Percentiles rank a stretch among this genome's conserved stretches.
These are phyloP conservation scores for Eospalax fontanierii DNA, from an alignment of 2,797 vertebrate genomes.

Conservation along the genomic window DNA sequence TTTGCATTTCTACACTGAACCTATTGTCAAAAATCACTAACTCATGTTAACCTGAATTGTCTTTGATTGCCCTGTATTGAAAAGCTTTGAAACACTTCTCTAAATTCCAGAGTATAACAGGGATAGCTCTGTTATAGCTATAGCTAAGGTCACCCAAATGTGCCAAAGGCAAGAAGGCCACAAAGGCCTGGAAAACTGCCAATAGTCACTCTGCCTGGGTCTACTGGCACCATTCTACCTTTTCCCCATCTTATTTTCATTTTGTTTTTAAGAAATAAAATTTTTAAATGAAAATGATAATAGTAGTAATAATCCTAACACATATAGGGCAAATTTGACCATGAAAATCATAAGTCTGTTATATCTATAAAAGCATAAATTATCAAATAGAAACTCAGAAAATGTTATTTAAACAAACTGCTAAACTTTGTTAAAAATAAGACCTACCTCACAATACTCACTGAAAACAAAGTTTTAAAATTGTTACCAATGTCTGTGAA, in stretches of 20 bases:
- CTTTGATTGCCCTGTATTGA: no score
- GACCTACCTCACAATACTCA: constrained; percentile 19
- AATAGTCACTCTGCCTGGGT: no score
- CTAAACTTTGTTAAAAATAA: constrained; percentile 37
- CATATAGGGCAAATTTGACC: constrained; percentile 17
- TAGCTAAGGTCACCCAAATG: no score
- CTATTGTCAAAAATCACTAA: no score
- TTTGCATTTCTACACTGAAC: no score
- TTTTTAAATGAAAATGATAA: background rate
- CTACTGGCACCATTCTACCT: background rate
- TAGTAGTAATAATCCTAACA: background rate
- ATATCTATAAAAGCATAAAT: constrained; percentile 50
- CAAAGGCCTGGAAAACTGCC: no score
- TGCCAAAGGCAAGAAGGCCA: no score
- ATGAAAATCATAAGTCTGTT: background rate
- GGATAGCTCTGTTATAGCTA: no score
- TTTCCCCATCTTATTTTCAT: background rate
- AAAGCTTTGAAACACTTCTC: no score
- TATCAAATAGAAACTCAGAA: background rate
- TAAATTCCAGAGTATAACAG: no score
- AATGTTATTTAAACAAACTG: background rate
- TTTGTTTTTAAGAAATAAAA: constrained; percentile 45
- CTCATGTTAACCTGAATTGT: no score
- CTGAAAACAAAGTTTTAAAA: constrained; percentile 33
- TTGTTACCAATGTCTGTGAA: background rate